Conservation (phyloP, 2,888 invertebrate species). For the Pyralis farinalis region DNA sequence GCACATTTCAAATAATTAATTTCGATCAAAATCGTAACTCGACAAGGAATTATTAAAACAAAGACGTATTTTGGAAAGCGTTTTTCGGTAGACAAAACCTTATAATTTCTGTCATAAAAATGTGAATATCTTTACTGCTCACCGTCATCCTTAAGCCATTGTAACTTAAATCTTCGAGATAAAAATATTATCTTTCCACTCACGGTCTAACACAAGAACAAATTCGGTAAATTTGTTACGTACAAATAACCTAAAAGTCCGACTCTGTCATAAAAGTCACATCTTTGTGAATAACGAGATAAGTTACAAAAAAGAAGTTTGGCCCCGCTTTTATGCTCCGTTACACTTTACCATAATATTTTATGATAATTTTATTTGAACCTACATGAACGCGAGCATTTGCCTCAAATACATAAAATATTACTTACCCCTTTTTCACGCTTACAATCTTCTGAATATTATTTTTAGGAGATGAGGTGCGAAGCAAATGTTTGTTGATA, state of each 20-base stretch:
- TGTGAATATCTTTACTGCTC: slow-evolving; percentile 7
- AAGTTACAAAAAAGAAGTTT: slow-evolving; percentile 64
- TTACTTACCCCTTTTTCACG: slow-evolving; percentile 14
- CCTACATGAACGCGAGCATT: slow-evolving; percentile 39
- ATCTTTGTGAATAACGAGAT: slow-evolving; percentile 70
- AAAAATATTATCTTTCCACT: slow-evolving; percentile 32
- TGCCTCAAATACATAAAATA: slow-evolving; percentile 17
- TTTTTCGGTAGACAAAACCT: too few species aligned
- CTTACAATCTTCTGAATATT: slow-evolving; percentile 1
- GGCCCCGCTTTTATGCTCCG: slow-evolving; percentile 51
- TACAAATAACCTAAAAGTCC: slow-evolving; percentile 66
- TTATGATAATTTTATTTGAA: slow-evolving; percentile 65
- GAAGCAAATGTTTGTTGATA: background rate
- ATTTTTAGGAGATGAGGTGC: slow-evolving; percentile 1
- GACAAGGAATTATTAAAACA: too few species aligned
- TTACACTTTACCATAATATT: slow-evolving; percentile 58
- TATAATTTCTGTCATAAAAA: background rate
- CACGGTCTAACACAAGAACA: slow-evolving; percentile 37
- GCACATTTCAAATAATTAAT: too few species aligned
- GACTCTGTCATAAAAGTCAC: slow-evolving; percentile 69
- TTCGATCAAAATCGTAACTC: too few species aligned
- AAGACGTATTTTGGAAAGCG: too few species aligned
- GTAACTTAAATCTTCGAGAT: slow-evolving; percentile 22
- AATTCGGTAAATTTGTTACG: slow-evolving; percentile 49
- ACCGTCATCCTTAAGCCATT: slow-evolving; percentile 7